These are phyloP conservation scores for Neopelma chrysocephalum DNA, from an alignment of 2,797 vertebrate species.

Conservation along the genomic window DNA sequence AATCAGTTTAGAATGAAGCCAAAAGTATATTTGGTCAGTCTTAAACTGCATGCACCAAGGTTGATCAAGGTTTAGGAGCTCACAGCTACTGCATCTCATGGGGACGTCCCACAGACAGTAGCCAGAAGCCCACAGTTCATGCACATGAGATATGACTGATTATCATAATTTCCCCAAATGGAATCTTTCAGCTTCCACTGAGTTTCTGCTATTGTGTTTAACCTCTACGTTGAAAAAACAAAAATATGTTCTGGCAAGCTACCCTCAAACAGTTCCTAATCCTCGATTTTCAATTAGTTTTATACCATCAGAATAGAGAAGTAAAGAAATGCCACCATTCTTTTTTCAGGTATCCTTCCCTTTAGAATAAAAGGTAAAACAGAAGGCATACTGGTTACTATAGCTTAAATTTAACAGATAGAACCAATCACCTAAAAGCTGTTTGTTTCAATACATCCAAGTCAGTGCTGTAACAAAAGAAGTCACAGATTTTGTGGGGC, in stretches of 20 bases:
- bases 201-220: neutral
- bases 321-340: neutral
- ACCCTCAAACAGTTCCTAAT: neutral
- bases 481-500: neutral
- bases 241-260: neutral
- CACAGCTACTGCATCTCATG: neutral
- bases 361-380: neutral
- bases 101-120: neutral
- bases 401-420: neutral
- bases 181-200: neutral
- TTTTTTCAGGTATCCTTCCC: neutral
- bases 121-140: neutral
- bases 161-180: neutral
- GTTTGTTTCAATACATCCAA: neutral
- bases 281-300: neutral
- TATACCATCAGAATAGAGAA: neutral
- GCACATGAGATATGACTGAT: neutral
- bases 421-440: neutral
- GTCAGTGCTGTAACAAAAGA: neutral
- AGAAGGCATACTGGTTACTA: neutral
- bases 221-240: neutral
- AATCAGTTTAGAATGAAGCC: neutral
- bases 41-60: neutral
- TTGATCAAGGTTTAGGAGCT: neutral
- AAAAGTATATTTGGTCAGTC: neutral